Evolutionary conservation across 2,888 invertebrate genomes (phyloP), one percentile per base, ranked within the genome.

Genomic region (Hymenopus coronatus): DNA sequence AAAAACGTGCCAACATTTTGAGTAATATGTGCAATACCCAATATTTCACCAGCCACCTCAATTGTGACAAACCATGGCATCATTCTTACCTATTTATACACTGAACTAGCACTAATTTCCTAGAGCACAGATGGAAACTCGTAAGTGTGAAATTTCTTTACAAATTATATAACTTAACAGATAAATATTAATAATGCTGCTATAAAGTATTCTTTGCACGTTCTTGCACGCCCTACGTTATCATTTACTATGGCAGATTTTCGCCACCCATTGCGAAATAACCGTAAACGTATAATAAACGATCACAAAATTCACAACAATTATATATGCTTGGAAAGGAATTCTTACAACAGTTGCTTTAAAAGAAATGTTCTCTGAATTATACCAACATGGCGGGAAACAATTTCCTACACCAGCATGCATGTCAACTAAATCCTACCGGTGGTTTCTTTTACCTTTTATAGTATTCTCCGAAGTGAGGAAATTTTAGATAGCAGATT

Each of bases 321-420:
- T 20, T 20, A 25, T 4, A 70, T 2, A 20, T 0, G 25, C 20
- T 70, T 0, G 54, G 54, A 70, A 20, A 70, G 54, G 20, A 70
- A 25, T 20, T 20, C 54, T 20, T 20, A 4, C 25, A 40, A 70
- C 54, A 70, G 54, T 70, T 70, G 3, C 15, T 54, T 70, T n/a
- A 6, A 20, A 70, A 70, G 20, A 70, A 70, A 20, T 70, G 20
- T 70, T 8, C 20, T 70, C 54, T 70, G 15, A 70, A 70, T 70
- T 70, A 70, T 70, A 70, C 91, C 94, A 94, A 94, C 94, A 94
- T 94, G 94, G 94, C 94, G 94, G 94, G 94, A 93, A 92, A 40
- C 46, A 86, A 93, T 89, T 88, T 82, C 85, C 85, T 84, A 85
- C 30, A 54, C 15, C 84, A 92, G 93, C 92, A 92, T 93, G 92